Base-by-base conservation (phyloP, 2,113 vertebrate genomes). In the Marmota flaviventris region DNA sequence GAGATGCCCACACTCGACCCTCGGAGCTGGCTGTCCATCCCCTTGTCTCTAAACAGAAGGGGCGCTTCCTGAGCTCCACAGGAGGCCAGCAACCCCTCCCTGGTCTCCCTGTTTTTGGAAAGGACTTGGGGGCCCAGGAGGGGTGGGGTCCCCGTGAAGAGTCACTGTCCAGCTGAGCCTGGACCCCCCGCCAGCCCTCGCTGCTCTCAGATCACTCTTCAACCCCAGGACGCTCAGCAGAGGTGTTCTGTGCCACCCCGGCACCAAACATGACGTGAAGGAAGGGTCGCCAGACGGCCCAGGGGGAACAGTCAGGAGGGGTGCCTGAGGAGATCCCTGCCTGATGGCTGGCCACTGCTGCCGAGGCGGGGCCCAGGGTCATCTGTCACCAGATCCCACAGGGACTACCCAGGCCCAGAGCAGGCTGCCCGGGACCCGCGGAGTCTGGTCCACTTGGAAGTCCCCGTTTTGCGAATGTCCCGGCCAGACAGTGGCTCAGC, bases 401-500 rank as follows among this genome's bases (percentile, higher is more conserved):
- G 10, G 25, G 24, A 12, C 18, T 34, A 18, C 29, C 39, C 1
- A 8, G 16, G 22, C 12, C 70, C 45, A 0, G 6, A 32, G 22
- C n/a, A 4, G 4, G 27, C 7, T 17, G 14, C 83, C 5, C 0
- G 11, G 34, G 8, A 9, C 12, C 53, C 32, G 29, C 0, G 0
- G 32, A 5, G 42, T 13, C 56, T 5, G 29, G 42, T 29, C 37
- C 1, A 1, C 5, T 22, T 16, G 18, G 20, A 1, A 53, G 18
- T 0, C 39, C 42, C 48, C 8, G 2, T 13, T 5, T 61, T 18
- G 32, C 16, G 58, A 65, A 24, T 3, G 6, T 8, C 1, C 0
- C 5, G 0, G 0, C 13, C 0, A 11, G 12, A n/a, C n/a, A 20
- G 12, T 7, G 18, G n/a, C 0, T 0, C 16, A 37, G 53, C 20